A percentile compares a stretch with the other conserved stretches of the same genome.
Conservation (phyloP, 2,113 vertebrate species). For the Mesocricetus auratus region DNA sequence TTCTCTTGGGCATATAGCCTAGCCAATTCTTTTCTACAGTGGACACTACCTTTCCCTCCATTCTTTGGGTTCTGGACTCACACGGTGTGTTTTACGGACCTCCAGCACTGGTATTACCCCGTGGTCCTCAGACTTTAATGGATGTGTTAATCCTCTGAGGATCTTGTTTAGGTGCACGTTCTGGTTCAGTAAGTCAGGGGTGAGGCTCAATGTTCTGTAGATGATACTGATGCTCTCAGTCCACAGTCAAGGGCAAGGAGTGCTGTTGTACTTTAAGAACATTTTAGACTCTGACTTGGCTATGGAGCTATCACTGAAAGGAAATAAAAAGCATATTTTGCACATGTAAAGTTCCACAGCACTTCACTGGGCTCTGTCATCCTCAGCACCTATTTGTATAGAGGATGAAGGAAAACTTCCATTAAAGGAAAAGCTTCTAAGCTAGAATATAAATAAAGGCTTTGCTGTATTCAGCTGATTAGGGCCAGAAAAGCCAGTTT, state of each 20-base stretch:
- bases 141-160: not conserved
- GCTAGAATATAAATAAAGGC: slow-evolving; percentile 50
- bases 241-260: too few species aligned
- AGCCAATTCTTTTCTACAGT: too few species aligned
- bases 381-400: slow-evolving; percentile 16
- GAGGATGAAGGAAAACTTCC: slow-evolving; percentile 70
- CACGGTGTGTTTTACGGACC: rapidly evolving
- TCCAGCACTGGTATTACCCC: not conserved
- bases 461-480: slow-evolving; percentile 47
- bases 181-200: not conserved
- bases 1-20: not conserved
- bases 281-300: slow-evolving; percentile 18
- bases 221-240: not conserved
- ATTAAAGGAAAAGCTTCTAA: slow-evolving; percentile 63
- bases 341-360: slow-evolving; percentile 60
- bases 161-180: slow-evolving; percentile 6
- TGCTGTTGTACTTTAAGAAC: slow-evolving; percentile 44
- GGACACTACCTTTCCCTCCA: not conserved
- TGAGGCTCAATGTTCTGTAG: not conserved
- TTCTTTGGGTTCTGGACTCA: not conserved
- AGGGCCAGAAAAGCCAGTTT: slow-evolving; percentile 36
- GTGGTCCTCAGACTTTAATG: not conserved
- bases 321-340: slow-evolving; percentile 63
- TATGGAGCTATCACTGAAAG: slow-evolving; percentile 30
- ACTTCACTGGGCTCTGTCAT: slow-evolving; percentile 11